Conservation (phyloP, 2,113 vertebrate genomes). For the Sander lucioperca region DNA sequence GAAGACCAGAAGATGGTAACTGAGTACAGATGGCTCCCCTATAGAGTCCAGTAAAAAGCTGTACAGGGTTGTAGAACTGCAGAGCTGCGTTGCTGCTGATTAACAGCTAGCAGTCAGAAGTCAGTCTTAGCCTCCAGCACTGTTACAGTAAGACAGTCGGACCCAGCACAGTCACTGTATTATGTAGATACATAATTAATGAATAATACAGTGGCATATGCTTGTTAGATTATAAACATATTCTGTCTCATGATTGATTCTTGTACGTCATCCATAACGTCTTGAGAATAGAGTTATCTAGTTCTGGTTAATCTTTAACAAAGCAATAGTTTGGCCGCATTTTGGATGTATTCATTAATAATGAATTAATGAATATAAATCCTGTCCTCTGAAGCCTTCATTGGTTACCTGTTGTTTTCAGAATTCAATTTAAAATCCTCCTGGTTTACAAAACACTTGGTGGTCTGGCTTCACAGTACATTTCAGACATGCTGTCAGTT, state of each 20-base stretch:
- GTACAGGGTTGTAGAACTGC: background rate
- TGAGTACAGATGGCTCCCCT: constrained; percentile 18
- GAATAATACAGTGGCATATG: constrained; percentile 30
- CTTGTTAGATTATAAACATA: constrained; percentile 28
- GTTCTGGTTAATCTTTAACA: no score
- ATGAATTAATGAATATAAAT: no score
- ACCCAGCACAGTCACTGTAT: background rate
- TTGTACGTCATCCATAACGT: no score
- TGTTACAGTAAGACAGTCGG: background rate
- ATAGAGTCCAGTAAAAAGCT: constrained; percentile 33
- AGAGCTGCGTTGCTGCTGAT: constrained; percentile 20
- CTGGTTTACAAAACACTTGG: no score
- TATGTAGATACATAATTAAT: constrained; percentile 20
- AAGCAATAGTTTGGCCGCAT: no score
- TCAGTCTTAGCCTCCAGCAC: constrained; percentile 28
- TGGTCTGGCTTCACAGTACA: no score
- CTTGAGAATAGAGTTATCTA: no score
- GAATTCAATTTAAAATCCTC: no score
- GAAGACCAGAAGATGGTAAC: constrained; percentile 19
- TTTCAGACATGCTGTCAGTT: no score
- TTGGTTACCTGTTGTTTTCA: no score
- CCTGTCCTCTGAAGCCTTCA: no score
- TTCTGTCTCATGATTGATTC: background rate
- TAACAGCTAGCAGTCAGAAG: constrained; percentile 16
- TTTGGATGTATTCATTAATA: no score